Evolutionary conservation across 1,140 invertebrate species (phyloP), one percentile per base, ranked within the genome.

Genomic region (Pseudoatta argentina): DNA sequence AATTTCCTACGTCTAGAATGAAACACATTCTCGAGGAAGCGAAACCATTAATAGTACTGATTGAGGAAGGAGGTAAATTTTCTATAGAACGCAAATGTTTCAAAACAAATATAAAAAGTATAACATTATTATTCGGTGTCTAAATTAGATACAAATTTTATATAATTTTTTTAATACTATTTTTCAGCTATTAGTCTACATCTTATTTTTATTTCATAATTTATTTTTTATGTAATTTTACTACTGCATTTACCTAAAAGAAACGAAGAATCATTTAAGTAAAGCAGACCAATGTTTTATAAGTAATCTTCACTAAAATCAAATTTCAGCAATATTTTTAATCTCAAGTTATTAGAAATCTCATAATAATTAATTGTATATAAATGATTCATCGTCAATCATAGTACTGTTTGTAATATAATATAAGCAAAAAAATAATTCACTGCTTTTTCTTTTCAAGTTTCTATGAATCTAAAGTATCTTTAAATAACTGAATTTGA

Each of bases 21-120:
- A 96, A 96, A 34, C 97, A 98, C 91, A 98, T 98, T 77, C 93
- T 98, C 10, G 94, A 96, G 34, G 98, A 98, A 92, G 96, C 97
- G 0, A 95, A 97, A 86, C 98, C 98, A 0, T 94, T 96, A 0
- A 92, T 98, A 34, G 95, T 98, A 0, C 94, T 98, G 44, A 96
- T 96, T 59, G 97, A 98, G 88, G 96, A 92, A 86, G 81, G 39
- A 88, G 92, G 92, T 94, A 89, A 89, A 53, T 7, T 1, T 24
- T 44, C 39, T 44, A 8, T 8, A 44, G 39, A 10, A 63, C 1
- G 8, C 30, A 16, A 57, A 59, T 34, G 14, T 24, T 1, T 2
- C 7, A 72, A 24, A 57, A 10, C 39, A 57, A 59, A 57, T n/a
- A 76, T 76, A 55, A 55, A 55, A 14, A 55, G 30, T 44, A 24